A percentile compares a stretch with the other conserved stretches of the same genome.
phyloP scores from a whole-genome alignment of 2,797 vertebrate genomes.

The Hipposideros larvatus region DNA sequence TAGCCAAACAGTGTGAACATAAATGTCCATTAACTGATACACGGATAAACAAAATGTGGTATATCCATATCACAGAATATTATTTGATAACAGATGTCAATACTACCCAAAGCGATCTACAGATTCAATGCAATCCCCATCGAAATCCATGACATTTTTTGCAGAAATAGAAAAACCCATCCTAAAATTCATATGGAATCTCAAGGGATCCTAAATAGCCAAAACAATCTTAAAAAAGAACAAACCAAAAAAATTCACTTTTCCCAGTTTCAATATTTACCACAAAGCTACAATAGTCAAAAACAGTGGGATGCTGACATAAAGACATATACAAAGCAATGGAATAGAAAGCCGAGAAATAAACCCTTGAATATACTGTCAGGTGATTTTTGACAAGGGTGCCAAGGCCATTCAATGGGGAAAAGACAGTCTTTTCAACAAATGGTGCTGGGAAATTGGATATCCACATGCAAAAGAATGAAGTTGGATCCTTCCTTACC shows the following conservation, averaged over 20 bases:
- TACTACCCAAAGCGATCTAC: neutral
- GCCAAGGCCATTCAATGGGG: neutral
- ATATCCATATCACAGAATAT: neutral
- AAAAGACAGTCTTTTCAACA: neutral
- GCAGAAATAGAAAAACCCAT: neutral
- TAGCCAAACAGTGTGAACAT: neutral
- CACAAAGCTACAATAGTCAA: neutral
- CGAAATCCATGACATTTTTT: neutral
- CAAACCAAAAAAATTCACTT: neutral
- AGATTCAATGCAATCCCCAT: neutral
- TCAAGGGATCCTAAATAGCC: neutral
- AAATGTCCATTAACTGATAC: neutral
- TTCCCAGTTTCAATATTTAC: neutral
- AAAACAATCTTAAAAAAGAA: slow-evolving; percentile 8
- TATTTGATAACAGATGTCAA: neutral
- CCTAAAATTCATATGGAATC: neutral
- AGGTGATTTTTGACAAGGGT: neutral
- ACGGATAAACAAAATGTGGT: neutral
- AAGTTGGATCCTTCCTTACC: neutral
- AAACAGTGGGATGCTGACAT: neutral
- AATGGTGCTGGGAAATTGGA: neutral
- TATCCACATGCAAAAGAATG: neutral
- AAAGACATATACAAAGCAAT: neutral
- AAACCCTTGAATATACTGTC: neutral
- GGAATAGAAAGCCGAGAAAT: neutral